Evolutionary conservation across 2,888 invertebrate genomes (phyloP).

Genomic region (Latrodectus hesperus): DNA sequence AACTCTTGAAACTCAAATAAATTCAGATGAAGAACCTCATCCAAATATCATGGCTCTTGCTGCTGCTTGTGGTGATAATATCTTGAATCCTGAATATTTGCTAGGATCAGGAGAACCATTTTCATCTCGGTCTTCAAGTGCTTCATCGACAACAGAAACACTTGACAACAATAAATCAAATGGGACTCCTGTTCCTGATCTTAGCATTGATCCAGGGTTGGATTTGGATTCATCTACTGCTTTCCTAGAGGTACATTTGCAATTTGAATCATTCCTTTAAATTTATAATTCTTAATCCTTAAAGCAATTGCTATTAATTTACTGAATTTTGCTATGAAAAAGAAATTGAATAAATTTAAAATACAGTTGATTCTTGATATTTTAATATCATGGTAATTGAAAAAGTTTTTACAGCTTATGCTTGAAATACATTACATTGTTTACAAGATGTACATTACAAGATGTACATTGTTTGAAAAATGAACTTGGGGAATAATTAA

Average conservation of each 20-base stretch:
- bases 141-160: slow-evolving; percentile 71
- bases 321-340: no score
- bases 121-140: slow-evolving; percentile 68
- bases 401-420: no score
- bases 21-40: slow-evolving; percentile 77
- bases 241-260: slow-evolving; percentile 57
- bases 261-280: no score
- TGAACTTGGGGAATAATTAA: no score
- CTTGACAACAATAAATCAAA: slow-evolving; percentile 75
- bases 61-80: slow-evolving; percentile 86
- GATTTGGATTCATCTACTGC: slow-evolving; percentile 74
- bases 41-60: slow-evolving; percentile 84
- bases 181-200: slow-evolving; percentile 73
- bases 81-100: slow-evolving; percentile 85
- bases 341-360: no score
- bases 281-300: no score
- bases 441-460: no score
- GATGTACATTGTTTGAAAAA: no score
- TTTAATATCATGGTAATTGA: no score
- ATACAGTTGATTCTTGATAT: no score
- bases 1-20: slow-evolving; percentile 77
- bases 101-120: slow-evolving; percentile 77
- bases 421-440: no score
- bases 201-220: slow-evolving; percentile 75
- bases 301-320: no score